Conservation (phyloP, 2,113 vertebrate genomes). For the Paralichthys olivaceus region DNA sequence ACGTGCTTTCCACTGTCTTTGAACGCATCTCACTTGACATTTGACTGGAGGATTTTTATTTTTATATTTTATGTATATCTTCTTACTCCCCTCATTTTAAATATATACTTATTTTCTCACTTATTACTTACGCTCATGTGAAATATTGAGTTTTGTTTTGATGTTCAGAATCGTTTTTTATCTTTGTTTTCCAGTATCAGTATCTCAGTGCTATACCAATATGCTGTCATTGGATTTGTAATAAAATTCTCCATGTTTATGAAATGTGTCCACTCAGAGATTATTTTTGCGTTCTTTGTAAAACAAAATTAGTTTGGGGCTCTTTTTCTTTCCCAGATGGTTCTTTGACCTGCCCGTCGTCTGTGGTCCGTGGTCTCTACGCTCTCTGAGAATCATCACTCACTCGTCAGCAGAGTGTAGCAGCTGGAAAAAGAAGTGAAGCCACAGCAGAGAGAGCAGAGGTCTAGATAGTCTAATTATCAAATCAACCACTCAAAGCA, state of each 20-base stretch:
- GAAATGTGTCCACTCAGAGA: constrained; percentile 45
- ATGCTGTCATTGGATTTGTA: constrained; percentile 42
- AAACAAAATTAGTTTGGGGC: constrained; percentile 8
- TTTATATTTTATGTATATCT: constrained; percentile 47
- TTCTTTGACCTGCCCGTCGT: constrained; percentile 24
- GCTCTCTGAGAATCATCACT: not conserved
- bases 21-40: constrained; percentile 10
- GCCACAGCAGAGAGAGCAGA: not conserved
- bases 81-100: constrained; percentile 6
- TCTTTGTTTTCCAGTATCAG: constrained; percentile 21
- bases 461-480: not conserved
- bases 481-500: not conserved
- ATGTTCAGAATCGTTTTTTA: not conserved
- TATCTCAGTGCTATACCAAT: constrained; percentile 26
- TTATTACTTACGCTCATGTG: not conserved
- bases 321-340: constrained; percentile 27
- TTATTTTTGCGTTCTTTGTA: constrained; percentile 65
- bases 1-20: constrained; percentile 5
- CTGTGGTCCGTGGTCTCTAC: not conserved
- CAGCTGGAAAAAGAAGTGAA: not conserved
- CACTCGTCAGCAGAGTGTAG: not conserved
- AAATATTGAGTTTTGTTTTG: constrained; percentile 13
- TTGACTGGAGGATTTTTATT: constrained; percentile 56
- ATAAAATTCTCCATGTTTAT: constrained; percentile 35
- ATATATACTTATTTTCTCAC: constrained; percentile 23